Conservation (phyloP, 1,140 invertebrate genomes). For the Drosophila sucinea region DNA sequence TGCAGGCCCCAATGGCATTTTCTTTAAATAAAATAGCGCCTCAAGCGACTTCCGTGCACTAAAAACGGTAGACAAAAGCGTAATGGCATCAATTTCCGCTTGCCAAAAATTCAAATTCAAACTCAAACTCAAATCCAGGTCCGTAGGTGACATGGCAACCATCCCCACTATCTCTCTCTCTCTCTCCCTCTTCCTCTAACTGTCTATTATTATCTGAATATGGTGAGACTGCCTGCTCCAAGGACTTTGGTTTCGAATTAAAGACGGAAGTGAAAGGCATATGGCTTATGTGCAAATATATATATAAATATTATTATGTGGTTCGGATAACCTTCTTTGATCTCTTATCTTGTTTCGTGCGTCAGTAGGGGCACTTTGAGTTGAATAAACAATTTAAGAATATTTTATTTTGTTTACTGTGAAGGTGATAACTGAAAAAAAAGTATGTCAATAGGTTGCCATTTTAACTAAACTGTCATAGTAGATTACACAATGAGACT, state of each 20-base stretch:
- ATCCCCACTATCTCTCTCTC: background rate
- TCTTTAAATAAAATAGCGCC: slow-evolving; percentile 66
- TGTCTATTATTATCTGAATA: slow-evolving; percentile 42
- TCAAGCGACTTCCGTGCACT: slow-evolving; percentile 50
- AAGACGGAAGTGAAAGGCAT: background rate
- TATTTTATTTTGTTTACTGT: too few species aligned
- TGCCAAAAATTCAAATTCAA: slow-evolving; percentile 56
- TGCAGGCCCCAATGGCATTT: slow-evolving; percentile 40
- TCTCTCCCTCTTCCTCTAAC: background rate
- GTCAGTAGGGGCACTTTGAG: background rate
- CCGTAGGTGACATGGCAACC: slow-evolving; percentile 34
- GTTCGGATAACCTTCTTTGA: background rate
- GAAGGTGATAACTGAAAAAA: too few species aligned
- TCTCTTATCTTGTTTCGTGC: background rate
- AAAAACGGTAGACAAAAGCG: slow-evolving; percentile 50
- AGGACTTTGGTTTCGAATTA: background rate
- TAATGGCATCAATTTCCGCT: slow-evolving; percentile 77
- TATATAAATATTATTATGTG: too few species aligned
- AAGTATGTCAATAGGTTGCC: too few species aligned
- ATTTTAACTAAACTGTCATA: too few species aligned
- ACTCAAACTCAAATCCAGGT: slow-evolving; percentile 39
- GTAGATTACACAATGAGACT: too few species aligned
- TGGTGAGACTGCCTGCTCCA: background rate
- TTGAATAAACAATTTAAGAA: background rate
- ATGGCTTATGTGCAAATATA: background rate